Conservation (phyloP, 2,888 invertebrate genomes). For the Mesodorylaimus sp. region DNA sequence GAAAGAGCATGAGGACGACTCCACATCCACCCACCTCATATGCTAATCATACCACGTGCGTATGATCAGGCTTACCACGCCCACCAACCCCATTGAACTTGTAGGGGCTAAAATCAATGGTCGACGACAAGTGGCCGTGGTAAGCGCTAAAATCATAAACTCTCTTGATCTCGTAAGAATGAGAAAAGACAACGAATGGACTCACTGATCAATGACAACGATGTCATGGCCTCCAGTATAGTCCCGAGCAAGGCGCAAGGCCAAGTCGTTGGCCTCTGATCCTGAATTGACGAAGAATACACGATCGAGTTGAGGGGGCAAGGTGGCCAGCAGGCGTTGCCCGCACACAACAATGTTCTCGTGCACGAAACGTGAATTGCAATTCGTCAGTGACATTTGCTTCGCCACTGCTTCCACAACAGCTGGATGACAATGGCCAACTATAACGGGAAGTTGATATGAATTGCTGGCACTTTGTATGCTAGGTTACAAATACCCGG, state of each 20-base stretch:
- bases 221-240: constrained; percentile 74
- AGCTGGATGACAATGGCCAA: constrained; percentile 88
- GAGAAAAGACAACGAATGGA: not conserved
- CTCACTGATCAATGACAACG: constrained; percentile 89
- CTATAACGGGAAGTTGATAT: constrained; percentile 45
- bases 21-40: not conserved
- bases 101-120: constrained; percentile 94
- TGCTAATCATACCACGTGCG: constrained; percentile 34
- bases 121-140: constrained; percentile 86
- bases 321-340: constrained; percentile 50
- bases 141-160: constrained; percentile 60
- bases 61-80: constrained; percentile 43
- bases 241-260: constrained; percentile 64
- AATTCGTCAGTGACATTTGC: constrained; percentile 76
- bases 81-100: constrained; percentile 79
- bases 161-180: constrained; percentile 8
- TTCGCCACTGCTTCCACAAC: constrained; percentile 73
- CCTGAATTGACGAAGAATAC: constrained; percentile 93
- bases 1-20: not conserved
- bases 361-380: constrained; percentile 87
- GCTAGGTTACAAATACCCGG: too few species aligned
- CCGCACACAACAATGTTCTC: constrained; percentile 84
- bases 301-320: constrained; percentile 67
- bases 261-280: constrained; percentile 94
- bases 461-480: not conserved